A percentile compares a stretch with the other conserved stretches of the same genome.
Conservation (phyloP, 1,140 invertebrate species). For the Monochamus saltuarius region DNA sequence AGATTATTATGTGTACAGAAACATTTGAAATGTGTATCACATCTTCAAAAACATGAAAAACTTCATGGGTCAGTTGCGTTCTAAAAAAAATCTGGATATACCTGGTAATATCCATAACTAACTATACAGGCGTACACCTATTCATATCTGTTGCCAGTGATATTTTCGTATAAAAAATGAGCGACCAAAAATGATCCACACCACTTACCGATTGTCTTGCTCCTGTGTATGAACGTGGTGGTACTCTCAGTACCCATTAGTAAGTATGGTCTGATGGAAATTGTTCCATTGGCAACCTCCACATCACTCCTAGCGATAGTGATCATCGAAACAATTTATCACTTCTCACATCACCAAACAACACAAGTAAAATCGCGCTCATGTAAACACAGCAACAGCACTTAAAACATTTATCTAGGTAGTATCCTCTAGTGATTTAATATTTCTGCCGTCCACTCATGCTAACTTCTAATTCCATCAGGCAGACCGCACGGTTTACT, state of each 20-base stretch:
- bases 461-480: slow-evolving; percentile 11
- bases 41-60: too few relatives aligned
- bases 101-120: too few relatives aligned
- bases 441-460: slow-evolving; percentile 13
- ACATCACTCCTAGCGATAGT: slow-evolving; percentile 33
- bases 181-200: not conserved
- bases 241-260: slow-evolving; percentile 57
- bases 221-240: slow-evolving; percentile 52
- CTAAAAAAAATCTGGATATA: too few relatives aligned
- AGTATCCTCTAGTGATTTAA: slow-evolving; percentile 8
- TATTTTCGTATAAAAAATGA: slow-evolving; percentile 1
- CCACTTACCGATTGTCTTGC: slow-evolving; percentile 29
- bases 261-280: slow-evolving; percentile 39
- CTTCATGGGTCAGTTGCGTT: too few relatives aligned
- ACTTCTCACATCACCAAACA: slow-evolving; percentile 24
- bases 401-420: slow-evolving; percentile 4
- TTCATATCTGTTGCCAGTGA: slow-evolving; percentile 15
- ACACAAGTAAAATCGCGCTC: slow-evolving; percentile 1
- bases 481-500: slow-evolving; percentile 21
- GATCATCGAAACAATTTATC: slow-evolving; percentile 27
- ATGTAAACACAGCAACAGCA: not conserved
- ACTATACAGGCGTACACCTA: too few relatives aligned
- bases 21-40: too few relatives aligned
- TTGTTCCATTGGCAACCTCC: slow-evolving; percentile 20
- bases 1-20: too few relatives aligned